A percentile compares a stretch with the other conserved stretches of the same genome.
Evolutionary conservation across 2,113 vertebrate genomes (phyloP).

Genomic region (Gymnobelideus leadbeateri): DNA sequence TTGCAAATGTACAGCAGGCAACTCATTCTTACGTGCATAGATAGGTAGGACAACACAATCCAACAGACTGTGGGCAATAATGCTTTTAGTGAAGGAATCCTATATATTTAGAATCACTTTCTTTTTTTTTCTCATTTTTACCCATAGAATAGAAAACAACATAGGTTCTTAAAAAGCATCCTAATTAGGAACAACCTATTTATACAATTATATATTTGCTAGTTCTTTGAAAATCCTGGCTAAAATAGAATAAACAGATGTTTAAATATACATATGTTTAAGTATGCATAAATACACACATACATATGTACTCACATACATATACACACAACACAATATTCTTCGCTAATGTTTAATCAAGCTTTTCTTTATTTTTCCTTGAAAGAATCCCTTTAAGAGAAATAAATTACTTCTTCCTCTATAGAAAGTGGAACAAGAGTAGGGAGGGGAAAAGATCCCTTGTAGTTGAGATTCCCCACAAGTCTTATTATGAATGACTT

Average conservation of each 20-base stretch:
- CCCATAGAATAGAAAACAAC: slow-evolving; percentile 57
- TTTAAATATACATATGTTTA: slow-evolving; percentile 34
- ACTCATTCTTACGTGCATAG: slow-evolving; percentile 48
- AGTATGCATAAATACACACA: no score
- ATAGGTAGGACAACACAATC: slow-evolving; percentile 47
- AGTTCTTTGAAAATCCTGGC: slow-evolving; percentile 55
- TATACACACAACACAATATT: slow-evolving; percentile 79
- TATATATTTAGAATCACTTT: slow-evolving; percentile 67
- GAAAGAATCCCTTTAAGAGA: slow-evolving; percentile 79
- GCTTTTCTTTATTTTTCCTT: slow-evolving; percentile 65
- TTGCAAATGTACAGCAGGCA: slow-evolving; percentile 37
- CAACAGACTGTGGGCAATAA: slow-evolving; percentile 64
- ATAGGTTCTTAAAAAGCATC: slow-evolving; percentile 63
- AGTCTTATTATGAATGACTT: slow-evolving; percentile 83
- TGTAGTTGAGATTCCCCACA: slow-evolving; percentile 82
- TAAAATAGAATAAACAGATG: slow-evolving; percentile 64
- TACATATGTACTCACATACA: background rate
- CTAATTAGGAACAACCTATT: slow-evolving; percentile 56
- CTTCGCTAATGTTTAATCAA: slow-evolving; percentile 60
- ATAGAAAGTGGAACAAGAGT: slow-evolving; percentile 60
- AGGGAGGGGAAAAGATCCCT: slow-evolving; percentile 57
- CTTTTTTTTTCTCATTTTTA: slow-evolving; percentile 62
- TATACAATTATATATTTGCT: slow-evolving; percentile 15
- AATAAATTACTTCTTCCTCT: slow-evolving; percentile 70
- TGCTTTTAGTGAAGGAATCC: slow-evolving; percentile 65